A percentile compares a stretch with the other conserved stretches of the same genome.
Conservation (phyloP, 2,888 invertebrate genomes). For the Acanthoscelides obtectus region DNA sequence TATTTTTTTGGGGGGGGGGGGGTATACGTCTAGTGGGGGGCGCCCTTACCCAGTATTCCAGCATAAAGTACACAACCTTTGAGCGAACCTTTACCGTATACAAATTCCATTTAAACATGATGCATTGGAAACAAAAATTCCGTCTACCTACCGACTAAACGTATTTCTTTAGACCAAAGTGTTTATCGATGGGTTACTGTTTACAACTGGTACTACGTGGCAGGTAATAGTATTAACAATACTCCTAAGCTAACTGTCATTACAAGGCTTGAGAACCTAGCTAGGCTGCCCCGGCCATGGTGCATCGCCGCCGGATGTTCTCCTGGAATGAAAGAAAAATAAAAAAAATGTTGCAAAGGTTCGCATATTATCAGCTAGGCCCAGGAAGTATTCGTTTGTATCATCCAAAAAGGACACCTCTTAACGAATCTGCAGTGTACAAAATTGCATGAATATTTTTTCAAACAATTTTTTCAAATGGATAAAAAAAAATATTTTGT, state of each 20-base stretch:
- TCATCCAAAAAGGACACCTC: too few species aligned
- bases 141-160: neutral
- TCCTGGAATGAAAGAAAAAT: too few species aligned
- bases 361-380: too few species aligned
- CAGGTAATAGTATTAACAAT: constrained; percentile 28
- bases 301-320: constrained; percentile 86
- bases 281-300: constrained; percentile 54
- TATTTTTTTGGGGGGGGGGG: too few species aligned
- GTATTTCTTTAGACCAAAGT: neutral
- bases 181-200: neutral
- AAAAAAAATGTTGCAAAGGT: neutral
- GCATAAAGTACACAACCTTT: neutral
- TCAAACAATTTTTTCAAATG: too few species aligned
- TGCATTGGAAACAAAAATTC: neutral
- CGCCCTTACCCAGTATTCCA: neutral
- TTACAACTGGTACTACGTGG: constrained; percentile 26
- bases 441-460: too few species aligned
- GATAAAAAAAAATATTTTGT: too few species aligned
- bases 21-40: too few species aligned
- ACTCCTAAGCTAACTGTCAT: constrained; percentile 35
- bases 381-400: too few species aligned
- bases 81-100: neutral
- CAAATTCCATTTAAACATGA: neutral
- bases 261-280: constrained; percentile 37
- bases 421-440: too few species aligned